A percentile compares a stretch with the other conserved stretches of the same genome.
Evolutionary conservation across 2,888 invertebrate species (phyloP).

Genomic region (Saturnia pavonia): DNA sequence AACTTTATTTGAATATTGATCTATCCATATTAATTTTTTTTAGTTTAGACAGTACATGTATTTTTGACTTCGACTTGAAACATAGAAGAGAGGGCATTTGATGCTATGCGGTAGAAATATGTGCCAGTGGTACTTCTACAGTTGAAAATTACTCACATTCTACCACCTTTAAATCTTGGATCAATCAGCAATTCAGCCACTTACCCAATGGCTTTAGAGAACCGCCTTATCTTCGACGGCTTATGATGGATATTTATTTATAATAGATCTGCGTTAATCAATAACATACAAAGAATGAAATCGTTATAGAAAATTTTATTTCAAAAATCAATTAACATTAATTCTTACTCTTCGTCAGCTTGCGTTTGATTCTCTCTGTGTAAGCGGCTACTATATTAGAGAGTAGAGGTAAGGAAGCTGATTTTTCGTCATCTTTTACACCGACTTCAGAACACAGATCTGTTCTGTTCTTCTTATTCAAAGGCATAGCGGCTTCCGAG

Average conservation of each 20-base stretch:
- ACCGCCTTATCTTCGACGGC: no score
- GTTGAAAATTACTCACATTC: no score
- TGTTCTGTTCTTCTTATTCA: conserved; percentile 47
- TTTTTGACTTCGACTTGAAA: neutral
- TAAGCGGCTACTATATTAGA: conserved; percentile 80
- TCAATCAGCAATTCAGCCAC: no score
- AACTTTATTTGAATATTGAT: no score
- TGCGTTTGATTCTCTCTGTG: conserved; percentile 72
- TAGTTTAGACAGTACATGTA: no score
- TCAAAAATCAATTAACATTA: conserved; percentile 30
- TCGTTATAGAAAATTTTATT: neutral
- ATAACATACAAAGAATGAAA: neutral
- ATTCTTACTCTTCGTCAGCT: conserved; percentile 62
- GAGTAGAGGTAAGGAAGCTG: conserved; percentile 74
- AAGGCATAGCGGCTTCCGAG: conserved; percentile 70
- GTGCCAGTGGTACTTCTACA: no score
- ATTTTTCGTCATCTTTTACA: conserved; percentile 77
- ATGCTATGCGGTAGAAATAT: neutral
- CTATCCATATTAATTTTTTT: no score
- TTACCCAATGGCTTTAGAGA: neutral
- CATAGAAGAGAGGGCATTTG: no score
- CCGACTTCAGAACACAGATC: conserved; percentile 72
- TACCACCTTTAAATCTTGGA: no score
- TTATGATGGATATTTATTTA: neutral
- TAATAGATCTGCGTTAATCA: neutral